A percentile compares a stretch with the other conserved stretches of the same genome.
Conservation (phyloP, 2,888 invertebrate species). For the Oscheius onirici region DNA sequence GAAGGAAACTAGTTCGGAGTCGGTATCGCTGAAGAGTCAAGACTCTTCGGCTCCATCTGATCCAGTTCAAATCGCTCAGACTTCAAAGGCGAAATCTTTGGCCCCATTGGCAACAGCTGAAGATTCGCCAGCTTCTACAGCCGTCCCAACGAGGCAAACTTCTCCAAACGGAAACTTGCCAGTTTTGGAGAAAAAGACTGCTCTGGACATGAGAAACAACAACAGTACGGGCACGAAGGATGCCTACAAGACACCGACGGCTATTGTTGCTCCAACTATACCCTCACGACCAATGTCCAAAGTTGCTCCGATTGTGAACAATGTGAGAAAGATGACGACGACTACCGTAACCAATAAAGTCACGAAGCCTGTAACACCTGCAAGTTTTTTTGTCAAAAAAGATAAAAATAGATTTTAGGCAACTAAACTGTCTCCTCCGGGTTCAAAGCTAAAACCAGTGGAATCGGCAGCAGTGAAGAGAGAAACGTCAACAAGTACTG, state of each 20-base stretch:
- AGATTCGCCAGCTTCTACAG: background rate
- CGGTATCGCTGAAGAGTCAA: slow-evolving; percentile 20
- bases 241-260: slow-evolving; percentile 2
- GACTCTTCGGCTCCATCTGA: slow-evolving; percentile 13
- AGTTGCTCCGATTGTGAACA: slow-evolving; percentile 31
- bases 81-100: background rate
- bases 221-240: slow-evolving; percentile 16
- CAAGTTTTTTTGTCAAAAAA: background rate
- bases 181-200: slow-evolving; percentile 2
- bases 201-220: slow-evolving; percentile 32
- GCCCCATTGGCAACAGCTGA: slow-evolving; percentile 12
- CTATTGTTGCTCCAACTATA: slow-evolving; percentile 7
- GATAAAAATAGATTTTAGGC: background rate
- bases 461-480: background rate
- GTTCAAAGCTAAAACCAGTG: background rate
- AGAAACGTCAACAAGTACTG: background rate
- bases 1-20: slow-evolving; percentile 14
- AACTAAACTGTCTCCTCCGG: slow-evolving; percentile 19
- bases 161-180: slow-evolving; percentile 12
- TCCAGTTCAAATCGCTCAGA: background rate
- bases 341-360: slow-evolving; percentile 3
- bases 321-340: background rate
- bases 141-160: background rate
- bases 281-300: slow-evolving; percentile 29
- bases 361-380: slow-evolving; percentile 6